Evolutionary conservation across 1,140 invertebrate genomes (phyloP).

Genomic region (Sminthurinus signatus): DNA sequence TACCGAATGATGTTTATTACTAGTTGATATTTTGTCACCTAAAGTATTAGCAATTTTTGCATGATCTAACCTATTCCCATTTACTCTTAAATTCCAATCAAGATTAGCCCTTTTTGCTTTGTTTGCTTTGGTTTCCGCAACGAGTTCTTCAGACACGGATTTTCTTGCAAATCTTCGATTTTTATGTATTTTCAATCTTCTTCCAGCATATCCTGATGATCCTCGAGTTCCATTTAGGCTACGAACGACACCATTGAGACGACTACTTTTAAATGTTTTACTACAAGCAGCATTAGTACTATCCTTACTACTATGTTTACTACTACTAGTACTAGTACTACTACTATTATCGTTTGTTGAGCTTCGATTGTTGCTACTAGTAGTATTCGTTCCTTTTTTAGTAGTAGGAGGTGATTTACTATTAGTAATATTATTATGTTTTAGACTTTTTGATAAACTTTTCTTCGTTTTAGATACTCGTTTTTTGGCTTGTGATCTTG

Average conservation of each 20-base stretch:
- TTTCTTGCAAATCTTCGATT: too few relatives aligned
- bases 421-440: slow-evolving; percentile 4
- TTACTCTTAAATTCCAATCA: too few relatives aligned
- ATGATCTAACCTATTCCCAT: too few relatives aligned
- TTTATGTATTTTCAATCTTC: too few relatives aligned
- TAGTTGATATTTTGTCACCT: too few relatives aligned
- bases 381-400: background rate
- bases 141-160: too few relatives aligned
- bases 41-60: too few relatives aligned
- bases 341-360: background rate
- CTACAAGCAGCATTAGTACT: background rate
- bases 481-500: slow-evolving; percentile 30
- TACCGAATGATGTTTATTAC: too few relatives aligned
- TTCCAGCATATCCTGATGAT: too few relatives aligned
- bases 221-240: background rate
- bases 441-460: slow-evolving; percentile 10
- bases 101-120: too few relatives aligned
- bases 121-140: too few relatives aligned
- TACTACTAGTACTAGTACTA: background rate
- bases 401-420: background rate
- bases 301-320: background rate
- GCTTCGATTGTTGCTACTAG: background rate
- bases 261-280: background rate
- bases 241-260: background rate
- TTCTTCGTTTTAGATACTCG: slow-evolving; percentile 5